Percentiles rank a stretch among this genome's conserved stretches.
Conservation (phyloP, 2,888 invertebrate species). For the Lithophane ornitopus region DNA sequence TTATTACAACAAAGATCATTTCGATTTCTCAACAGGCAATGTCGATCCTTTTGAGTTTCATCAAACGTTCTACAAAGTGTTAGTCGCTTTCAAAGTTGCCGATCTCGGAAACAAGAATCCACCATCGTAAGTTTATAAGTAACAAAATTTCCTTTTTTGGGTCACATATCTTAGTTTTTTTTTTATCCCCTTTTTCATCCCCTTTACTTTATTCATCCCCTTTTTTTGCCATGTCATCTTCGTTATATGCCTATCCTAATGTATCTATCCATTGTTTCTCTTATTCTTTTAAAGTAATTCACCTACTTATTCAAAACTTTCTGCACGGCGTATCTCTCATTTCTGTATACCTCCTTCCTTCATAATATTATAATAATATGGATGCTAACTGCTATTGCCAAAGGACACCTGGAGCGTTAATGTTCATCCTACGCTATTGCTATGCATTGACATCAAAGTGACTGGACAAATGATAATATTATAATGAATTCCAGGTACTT, state of each 20-base stretch:
- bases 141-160: background rate
- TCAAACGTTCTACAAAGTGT: constrained; percentile 71
- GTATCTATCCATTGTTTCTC: background rate
- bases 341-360: background rate
- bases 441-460: background rate
- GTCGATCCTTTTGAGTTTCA: constrained; percentile 79
- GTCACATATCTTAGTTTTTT: too few relatives aligned
- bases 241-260: background rate
- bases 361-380: background rate
- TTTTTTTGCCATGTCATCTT: background rate
- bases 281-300: background rate
- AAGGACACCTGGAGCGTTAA: background rate
- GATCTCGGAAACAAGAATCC: constrained; percentile 67
- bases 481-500: constrained; percentile 65
- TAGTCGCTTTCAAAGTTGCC: constrained; percentile 75
- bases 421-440: background rate
- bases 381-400: background rate
- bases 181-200: too few relatives aligned
- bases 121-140: constrained; percentile 45
- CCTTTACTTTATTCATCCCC: background rate
- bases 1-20: constrained; percentile 74
- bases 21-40: constrained; percentile 70
- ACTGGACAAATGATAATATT: background rate
- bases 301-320: background rate
- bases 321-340: background rate